Conservation (phyloP, 2,888 invertebrate genomes). For the Sinhomidia bicolor region DNA sequence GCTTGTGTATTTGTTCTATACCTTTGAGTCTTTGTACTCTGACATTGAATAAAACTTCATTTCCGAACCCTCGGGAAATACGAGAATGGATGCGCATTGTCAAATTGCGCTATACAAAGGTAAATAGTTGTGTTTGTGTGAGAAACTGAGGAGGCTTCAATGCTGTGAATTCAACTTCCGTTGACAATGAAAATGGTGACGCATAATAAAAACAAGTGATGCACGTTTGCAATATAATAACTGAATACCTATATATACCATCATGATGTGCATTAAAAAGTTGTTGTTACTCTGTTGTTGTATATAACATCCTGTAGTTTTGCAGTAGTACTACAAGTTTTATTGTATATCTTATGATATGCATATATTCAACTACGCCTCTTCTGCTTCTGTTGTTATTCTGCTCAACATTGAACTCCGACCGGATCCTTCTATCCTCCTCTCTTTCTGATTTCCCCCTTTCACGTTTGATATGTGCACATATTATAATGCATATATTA, state of each 20-base stretch:
- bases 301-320: not conserved
- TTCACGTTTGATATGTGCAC: not conserved
- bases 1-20: not conserved
- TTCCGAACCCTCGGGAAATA: not conserved
- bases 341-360: too few species aligned
- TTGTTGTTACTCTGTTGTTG: not conserved
- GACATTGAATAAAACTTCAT: not conserved
- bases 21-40: not conserved
- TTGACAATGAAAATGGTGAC: constrained; percentile 62
- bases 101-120: not conserved
- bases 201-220: not conserved
- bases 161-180: constrained; percentile 62
- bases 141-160: constrained; percentile 11
- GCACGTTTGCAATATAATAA: too few species aligned
- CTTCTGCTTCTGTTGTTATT: not conserved
- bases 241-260: not conserved
- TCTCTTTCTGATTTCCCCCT: constrained; percentile 16
- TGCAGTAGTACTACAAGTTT: too few species aligned
- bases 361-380: constrained; percentile 28
- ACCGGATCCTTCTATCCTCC: constrained; percentile 18
- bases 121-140: not conserved
- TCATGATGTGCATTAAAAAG: too few species aligned
- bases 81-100: not conserved
- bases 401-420: constrained; percentile 24
- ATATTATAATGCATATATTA: not conserved